Evolutionary conservation across 2,888 invertebrate genomes (phyloP), one percentile per base, ranked within the genome.

Genomic region (Apantesis nais): DNA sequence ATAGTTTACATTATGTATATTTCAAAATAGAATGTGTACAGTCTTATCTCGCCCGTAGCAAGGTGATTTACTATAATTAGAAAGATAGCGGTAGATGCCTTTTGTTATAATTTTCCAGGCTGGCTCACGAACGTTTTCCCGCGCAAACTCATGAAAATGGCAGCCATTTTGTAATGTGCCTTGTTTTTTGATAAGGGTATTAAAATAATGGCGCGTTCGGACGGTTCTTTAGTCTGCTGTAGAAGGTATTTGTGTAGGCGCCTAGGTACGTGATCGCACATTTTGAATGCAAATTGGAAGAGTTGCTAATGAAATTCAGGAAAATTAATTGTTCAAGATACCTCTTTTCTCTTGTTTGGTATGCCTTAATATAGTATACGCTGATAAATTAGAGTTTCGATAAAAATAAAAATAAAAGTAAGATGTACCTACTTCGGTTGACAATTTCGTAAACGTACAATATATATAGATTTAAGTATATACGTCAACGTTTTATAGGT

Each of bases 21-120:
- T 93, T 89, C 82, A 83, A 84, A 81, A 78, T 82, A 78, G 85
- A 84, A 86, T 84, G 87, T 87, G 86, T 86, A 89, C 88, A 88
- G 91, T 88, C 92, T 94, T 95, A 95, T 95, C 95, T 94, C 86
- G 92, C 90, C 92, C 91, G 91, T 94, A 92, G 94, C 93, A 92
- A 94, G 94, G 94, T 94, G 94, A 94, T 94, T 94, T 94, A 94
- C 93, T 93, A 94, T 95, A 95, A 95, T 95, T 95, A 95, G 94
- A 94, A 93, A 95, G 95, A 95, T 95, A 95, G 95, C 95, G 93
- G 92, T 93, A 91, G 94, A 93, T 93, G 94, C 93, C 94, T 94
- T 93, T 95, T 95, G 94, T 94, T 94, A 94, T 94, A 94, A 95
- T 94, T 95, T 95, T 94, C 93, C 93, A 92, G 94, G 92, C 92